phyloP scores from a whole-genome alignment of 2,113 vertebrate species.

The Heterocephalus glaber region DNA sequence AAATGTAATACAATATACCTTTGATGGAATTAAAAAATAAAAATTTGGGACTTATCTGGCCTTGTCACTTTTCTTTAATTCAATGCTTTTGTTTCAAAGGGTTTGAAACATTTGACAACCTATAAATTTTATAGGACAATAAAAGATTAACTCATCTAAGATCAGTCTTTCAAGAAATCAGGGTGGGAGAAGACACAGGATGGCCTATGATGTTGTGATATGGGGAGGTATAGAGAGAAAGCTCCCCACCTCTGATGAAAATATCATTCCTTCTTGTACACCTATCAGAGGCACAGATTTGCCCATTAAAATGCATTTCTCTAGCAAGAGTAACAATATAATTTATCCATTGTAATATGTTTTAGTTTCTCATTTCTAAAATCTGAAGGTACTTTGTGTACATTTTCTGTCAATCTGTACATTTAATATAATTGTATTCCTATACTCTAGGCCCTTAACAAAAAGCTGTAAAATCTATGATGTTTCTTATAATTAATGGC shows the following conservation, averaged over 20 bases:
- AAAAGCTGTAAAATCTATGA: neutral
- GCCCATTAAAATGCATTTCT: neutral
- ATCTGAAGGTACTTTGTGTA: neutral
- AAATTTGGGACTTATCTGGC: neutral
- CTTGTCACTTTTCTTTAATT: neutral
- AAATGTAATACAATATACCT: neutral
- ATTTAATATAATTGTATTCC: neutral
- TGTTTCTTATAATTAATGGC: neutral
- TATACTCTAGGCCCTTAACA: neutral
- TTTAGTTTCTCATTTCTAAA: conserved; percentile 29
- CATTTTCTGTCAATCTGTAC: neutral
- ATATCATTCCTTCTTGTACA: neutral
- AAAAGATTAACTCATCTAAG: neutral
- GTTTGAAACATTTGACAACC: neutral
- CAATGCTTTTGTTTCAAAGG: neutral
- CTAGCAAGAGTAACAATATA: neutral
- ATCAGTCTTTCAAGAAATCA: neutral
- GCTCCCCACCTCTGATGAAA: accelerated
- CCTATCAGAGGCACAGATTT: neutral
- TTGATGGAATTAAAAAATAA: neutral
- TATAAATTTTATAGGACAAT: neutral
- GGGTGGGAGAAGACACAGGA: neutral
- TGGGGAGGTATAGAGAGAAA: neutral
- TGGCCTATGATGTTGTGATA: accelerated
- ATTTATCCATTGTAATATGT: neutral